A percentile compares a stretch with the other conserved stretches of the same genome.
phyloP scores from a whole-genome alignment of 2,797 vertebrate species.

The Florisuga fusca region DNA sequence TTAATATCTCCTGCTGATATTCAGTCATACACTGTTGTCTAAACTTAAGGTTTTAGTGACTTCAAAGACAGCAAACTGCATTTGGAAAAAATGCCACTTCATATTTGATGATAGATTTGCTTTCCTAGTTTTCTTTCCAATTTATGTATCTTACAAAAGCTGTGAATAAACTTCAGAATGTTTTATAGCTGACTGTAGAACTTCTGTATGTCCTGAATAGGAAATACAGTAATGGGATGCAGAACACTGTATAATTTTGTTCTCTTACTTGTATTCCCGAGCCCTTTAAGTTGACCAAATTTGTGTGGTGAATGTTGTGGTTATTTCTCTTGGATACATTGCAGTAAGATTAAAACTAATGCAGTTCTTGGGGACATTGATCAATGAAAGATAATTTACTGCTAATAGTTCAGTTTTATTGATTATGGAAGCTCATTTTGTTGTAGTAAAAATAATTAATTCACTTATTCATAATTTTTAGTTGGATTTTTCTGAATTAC shows the following conservation, averaged over 20 bases:
- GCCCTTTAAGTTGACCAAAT: neutral
- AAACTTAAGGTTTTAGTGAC: conserved; percentile 24
- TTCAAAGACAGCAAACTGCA: neutral
- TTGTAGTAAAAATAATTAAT: neutral
- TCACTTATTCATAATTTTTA: neutral
- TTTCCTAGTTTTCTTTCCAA: neutral
- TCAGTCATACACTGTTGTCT: conserved; percentile 19
- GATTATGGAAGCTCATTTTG: neutral
- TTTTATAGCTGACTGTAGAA: neutral
- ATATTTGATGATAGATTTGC: neutral
- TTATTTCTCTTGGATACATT: neutral
- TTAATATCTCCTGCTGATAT: conserved; percentile 7
- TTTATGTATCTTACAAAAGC: neutral
- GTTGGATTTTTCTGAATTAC: neutral
- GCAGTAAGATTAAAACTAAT: neutral
- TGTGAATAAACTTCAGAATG: neutral
- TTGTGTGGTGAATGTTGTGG: neutral
- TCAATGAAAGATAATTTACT: neutral
- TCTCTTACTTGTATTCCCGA: neutral
- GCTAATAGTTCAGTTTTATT: neutral
- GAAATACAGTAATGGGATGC: neutral
- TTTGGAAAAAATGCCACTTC: neutral
- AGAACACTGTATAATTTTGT: neutral
- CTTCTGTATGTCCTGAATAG: neutral
- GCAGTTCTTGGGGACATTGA: neutral